A percentile compares a stretch with the other conserved stretches of the same genome.
These are phyloP conservation scores for Microtus obscurus DNA, from an alignment of 2,797 vertebrate species.

Conservation along the genomic window DNA sequence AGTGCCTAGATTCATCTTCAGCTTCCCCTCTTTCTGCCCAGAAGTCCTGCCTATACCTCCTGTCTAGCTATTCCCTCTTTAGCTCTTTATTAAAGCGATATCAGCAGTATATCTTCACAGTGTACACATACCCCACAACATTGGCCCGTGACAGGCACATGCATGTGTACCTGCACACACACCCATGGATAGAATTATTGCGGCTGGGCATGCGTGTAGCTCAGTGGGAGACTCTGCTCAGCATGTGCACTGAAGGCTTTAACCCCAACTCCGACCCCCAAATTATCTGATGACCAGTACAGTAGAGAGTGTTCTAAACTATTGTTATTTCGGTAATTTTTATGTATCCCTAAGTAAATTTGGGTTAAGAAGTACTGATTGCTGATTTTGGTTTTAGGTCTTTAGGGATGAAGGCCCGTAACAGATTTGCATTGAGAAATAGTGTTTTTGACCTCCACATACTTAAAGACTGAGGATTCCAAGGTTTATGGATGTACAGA, in stretches of 20 bases:
- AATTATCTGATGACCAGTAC: neutral
- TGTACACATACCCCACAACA: neutral
- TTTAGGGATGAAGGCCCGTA: conserved; percentile 14
- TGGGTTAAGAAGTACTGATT: conserved; percentile 19
- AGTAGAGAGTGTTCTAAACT: neutral
- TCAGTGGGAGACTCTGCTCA: neutral
- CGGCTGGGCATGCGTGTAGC: neutral
- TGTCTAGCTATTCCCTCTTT: neutral
- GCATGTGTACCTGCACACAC: neutral
- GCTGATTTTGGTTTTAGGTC: conserved; percentile 53
- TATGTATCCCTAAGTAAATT: neutral
- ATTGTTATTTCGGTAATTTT: conserved; percentile 42
- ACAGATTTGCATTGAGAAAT: conserved; percentile 21
- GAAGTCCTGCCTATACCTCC: neutral
- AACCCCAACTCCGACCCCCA: neutral
- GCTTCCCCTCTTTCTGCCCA: neutral
- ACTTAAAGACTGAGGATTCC: conserved; percentile 6
- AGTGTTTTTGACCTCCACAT: neutral
- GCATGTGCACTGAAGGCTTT: neutral
- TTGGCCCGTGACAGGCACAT: neutral
- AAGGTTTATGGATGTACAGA: neutral
- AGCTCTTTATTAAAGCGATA: neutral
- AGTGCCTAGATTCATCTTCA: neutral
- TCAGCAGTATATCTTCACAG: neutral
- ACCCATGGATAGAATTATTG: neutral